These are phyloP conservation scores for Drosophila micromelanica DNA, from an alignment of 1,140 invertebrate species.

Conservation along the genomic window DNA sequence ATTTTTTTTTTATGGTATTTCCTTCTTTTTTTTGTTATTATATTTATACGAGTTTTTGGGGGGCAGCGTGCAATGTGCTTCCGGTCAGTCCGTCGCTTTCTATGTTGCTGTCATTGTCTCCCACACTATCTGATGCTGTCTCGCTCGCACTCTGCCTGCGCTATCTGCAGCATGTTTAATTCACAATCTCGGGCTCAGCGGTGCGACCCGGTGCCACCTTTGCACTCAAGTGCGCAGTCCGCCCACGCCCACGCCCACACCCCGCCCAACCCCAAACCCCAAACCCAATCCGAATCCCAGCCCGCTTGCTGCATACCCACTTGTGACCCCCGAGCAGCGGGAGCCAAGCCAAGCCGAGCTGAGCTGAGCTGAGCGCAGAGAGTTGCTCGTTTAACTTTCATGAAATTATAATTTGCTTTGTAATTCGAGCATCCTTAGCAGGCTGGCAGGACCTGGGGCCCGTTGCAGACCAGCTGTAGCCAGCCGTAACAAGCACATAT, in stretches of 20 bases:
- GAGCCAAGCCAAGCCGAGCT: constrained; percentile 3
- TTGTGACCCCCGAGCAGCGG: constrained; percentile 60
- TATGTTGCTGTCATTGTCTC: constrained; percentile 57
- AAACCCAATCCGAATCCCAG: neutral
- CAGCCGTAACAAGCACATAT: constrained; percentile 20
- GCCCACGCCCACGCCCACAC: constrained; percentile 43
- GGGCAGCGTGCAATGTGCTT: constrained; percentile 43
- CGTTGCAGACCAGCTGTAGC: constrained; percentile 20
- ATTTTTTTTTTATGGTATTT: constrained; percentile 19
- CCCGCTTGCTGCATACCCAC: too few relatives aligned
- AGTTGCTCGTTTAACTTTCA: constrained; percentile 84
- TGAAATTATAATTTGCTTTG: constrained; percentile 84
- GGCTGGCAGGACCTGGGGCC: constrained; percentile 46
- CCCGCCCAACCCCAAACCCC: neutral
- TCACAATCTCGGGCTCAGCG: constrained; percentile 71
- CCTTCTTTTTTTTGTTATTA: constrained; percentile 23
- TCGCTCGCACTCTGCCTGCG: constrained; percentile 18
- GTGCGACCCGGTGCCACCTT: constrained; percentile 71
- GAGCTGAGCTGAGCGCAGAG: constrained; percentile 38
- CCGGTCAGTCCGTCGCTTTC: constrained; percentile 56
- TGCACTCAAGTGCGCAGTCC: constrained; percentile 78
- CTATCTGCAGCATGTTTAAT: constrained; percentile 65
- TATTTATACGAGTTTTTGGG: constrained; percentile 47
- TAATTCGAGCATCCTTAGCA: constrained; percentile 81
- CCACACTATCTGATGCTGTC: neutral